Evolutionary conservation across 2,888 invertebrate genomes (phyloP).

Genomic region (Acholoe squamosa): DNA sequence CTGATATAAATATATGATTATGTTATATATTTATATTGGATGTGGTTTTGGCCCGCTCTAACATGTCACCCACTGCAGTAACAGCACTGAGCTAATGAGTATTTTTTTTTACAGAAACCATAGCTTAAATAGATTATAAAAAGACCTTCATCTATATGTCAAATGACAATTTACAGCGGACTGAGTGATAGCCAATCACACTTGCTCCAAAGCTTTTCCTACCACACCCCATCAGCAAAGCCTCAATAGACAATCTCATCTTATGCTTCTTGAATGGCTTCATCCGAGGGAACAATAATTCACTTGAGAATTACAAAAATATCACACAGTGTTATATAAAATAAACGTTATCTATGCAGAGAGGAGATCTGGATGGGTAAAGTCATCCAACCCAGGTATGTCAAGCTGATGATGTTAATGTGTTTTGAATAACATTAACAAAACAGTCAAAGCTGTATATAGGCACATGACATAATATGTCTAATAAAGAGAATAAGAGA

Average conservation of each 20-base stretch:
- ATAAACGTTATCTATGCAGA: not conserved
- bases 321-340: not conserved
- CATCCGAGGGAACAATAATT: too few relatives aligned
- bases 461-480: not conserved
- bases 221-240: too few relatives aligned
- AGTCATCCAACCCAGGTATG: constrained; percentile 23
- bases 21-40: not conserved
- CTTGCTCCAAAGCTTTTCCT: too few relatives aligned
- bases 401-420: not conserved
- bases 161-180: too few relatives aligned
- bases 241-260: too few relatives aligned
- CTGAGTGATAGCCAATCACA: too few relatives aligned
- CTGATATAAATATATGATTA: not conserved
- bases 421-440: not conserved
- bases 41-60: not conserved
- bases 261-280: too few relatives aligned
- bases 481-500: not conserved
- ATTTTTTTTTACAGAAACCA: too few relatives aligned
- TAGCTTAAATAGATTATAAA: too few relatives aligned
- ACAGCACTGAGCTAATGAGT: too few relatives aligned
- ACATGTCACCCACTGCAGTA: not conserved
- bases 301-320: too few relatives aligned
- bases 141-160: too few relatives aligned
- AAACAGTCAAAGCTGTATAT: not conserved
- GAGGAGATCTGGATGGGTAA: constrained; percentile 5